Evolutionary conservation across 2,797 vertebrate genomes (phyloP), one percentile per base, ranked within the genome.

Genomic region (Thunnus albacares): DNA sequence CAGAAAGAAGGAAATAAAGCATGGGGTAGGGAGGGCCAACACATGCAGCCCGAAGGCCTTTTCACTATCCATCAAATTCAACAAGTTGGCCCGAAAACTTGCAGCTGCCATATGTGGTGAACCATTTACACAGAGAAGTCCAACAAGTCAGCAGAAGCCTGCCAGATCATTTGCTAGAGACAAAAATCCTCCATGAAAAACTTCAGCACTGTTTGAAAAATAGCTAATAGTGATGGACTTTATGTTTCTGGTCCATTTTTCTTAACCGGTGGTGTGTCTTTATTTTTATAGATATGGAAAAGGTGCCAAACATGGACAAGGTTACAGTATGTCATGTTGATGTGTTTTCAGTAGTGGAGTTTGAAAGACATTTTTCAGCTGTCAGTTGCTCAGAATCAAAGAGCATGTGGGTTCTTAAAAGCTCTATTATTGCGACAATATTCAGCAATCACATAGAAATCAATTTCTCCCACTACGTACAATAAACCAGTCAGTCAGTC

Each of bases 41-140:
- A 51, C 79, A 75, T 3, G 82, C 84, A 79, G 92, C 94, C 91
- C 57, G 64, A 65, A 93, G 94, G 92, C 89, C 87, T 90, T 90
- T 93, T 92, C 89, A 89, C 87, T 86, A 79, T 88, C 90, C 89
- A 91, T 94, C 92, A 92, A 70, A 89, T 91, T 92, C 92, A 93
- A 92, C 91, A 92, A 90, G 91, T 89, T 75, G 86, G 90, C 85
- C 89, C 56, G 56, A 75, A 80, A 92, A 82, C 87, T 85, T 86
- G 81, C 85, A 88, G 87, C 87, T 87, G 84, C 89, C 87, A 80
- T 88, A 83, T 83, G 89, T 86, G 81, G 47, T 87, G 88, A 89
- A 85, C 71, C 87, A 84, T 90, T 90, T 83, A 70, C 89, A 86
- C 83, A 67, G 67, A 15, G 1, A 83, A 85, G 89, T 87, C 88